These are phyloP conservation scores for Apis laboriosa DNA, from an alignment of 1,140 invertebrate genomes.

Conservation along the genomic window DNA sequence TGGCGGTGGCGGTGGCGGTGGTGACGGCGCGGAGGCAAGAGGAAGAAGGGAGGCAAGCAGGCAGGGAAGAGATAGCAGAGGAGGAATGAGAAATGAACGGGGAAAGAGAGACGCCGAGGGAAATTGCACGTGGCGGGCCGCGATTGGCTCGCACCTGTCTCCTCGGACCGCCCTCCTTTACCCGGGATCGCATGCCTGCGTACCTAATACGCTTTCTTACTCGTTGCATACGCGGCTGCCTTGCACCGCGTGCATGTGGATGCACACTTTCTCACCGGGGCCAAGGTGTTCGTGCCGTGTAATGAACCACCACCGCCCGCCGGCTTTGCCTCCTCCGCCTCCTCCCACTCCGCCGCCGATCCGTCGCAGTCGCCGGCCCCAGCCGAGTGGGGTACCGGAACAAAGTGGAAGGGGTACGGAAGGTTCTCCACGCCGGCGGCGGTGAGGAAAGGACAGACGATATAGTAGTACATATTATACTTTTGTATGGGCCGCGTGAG, in stretches of 20 bases:
- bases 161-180: slow-evolving; percentile 76
- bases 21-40: slow-evolving; percentile 43
- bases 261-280: slow-evolving; percentile 54
- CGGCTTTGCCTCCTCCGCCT: slow-evolving; percentile 48
- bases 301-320: slow-evolving; percentile 59
- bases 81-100: slow-evolving; percentile 43
- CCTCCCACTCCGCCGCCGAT: slow-evolving; percentile 27
- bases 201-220: slow-evolving; percentile 68
- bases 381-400: slow-evolving; percentile 52
- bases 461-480: slow-evolving; percentile 60
- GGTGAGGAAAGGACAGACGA: slow-evolving; percentile 53
- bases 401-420: slow-evolving; percentile 55
- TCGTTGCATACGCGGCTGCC: slow-evolving; percentile 63
- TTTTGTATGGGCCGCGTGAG: slow-evolving; percentile 52
- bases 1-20: slow-evolving; percentile 38
- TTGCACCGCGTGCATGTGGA: slow-evolving; percentile 59
- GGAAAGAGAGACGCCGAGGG: slow-evolving; percentile 62
- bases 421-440: slow-evolving; percentile 31
- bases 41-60: slow-evolving; percentile 46
- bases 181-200: slow-evolving; percentile 67
- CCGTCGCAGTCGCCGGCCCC: slow-evolving; percentile 30
- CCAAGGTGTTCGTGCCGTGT: slow-evolving; percentile 62
- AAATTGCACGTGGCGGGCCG: slow-evolving; percentile 75
- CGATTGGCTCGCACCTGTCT: slow-evolving; percentile 79
- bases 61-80: slow-evolving; percentile 23